Evolutionary conservation across 1,140 invertebrate species (phyloP), one percentile per base, ranked within the genome.

Genomic region (Lutraria rhynchaena): DNA sequence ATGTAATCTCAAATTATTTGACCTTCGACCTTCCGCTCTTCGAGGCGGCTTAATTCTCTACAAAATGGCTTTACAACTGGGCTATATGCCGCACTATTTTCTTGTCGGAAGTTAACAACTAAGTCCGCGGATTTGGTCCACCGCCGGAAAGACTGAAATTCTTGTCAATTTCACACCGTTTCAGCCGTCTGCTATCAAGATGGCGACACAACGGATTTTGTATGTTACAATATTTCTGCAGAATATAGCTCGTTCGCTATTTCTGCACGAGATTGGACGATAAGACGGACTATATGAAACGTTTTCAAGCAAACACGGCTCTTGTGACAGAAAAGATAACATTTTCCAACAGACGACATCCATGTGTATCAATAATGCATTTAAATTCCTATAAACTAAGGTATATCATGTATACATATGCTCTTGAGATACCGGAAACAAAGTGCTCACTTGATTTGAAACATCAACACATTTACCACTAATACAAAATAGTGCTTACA

Each of bases 1-100:
- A 80, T 70, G 70, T 80, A 80, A 80, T 80, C 76, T 80, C 41
- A 60, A 69, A 70, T 80, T 80, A 70, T 80, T 80, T 80, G 44
- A 80, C 76, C 76, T 57, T 33, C 29, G 41, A 69, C 76, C 51
- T 29, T 44, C 22, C 33, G 35, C 75, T 77, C 75, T 77, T 55
- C 35, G 55, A 24, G 24, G 37, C 33, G 75, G 61, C 61, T 77
- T 77, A 37, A 77, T 35, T 73, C 41, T 73, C 55, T 53, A 41
- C 35, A 73, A 57, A 65, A 67, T 31, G 61, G 75, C 75, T 77
- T 77, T 65, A 77, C 27, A 46, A 67, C 49, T 57, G 35, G 29
- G 33, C 37, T 49, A 55, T 65, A 29, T 24, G 27, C 35, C 37
- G 75, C 57, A 61, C 60, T 65, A 61, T 65, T 65, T 67, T 53